phyloP scores from a whole-genome alignment of 2,113 vertebrate species.

The Gopherus flavomarginatus region DNA sequence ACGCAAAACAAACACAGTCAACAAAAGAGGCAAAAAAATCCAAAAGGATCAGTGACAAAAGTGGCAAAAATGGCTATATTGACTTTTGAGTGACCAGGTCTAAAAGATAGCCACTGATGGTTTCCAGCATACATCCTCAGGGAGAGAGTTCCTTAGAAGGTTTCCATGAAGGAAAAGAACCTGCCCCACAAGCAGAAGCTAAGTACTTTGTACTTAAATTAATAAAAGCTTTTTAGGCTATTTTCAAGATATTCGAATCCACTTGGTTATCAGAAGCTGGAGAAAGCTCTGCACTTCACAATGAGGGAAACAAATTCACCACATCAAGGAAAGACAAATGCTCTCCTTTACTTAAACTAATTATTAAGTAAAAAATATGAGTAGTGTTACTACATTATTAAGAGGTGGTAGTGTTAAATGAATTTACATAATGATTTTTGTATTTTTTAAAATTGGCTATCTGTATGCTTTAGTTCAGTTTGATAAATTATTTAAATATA shows the following conservation, averaged over 20 bases:
- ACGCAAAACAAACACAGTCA: not conserved
- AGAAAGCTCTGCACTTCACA: not conserved
- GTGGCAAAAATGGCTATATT: not conserved
- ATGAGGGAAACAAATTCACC: not conserved
- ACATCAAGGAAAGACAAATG: not conserved
- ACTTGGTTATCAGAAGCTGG: not conserved
- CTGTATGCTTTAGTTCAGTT: not conserved
- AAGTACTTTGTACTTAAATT: not conserved
- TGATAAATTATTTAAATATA: not conserved
- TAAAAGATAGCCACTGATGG: not conserved
- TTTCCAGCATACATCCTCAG: not conserved
- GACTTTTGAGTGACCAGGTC: not conserved
- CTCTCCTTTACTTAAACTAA: not conserved
- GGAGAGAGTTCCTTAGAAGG: not conserved
- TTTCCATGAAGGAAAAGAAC: not conserved
- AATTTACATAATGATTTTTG: not conserved
- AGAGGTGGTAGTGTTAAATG: not conserved
- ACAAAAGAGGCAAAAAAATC: not conserved
- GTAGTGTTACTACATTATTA: not conserved
- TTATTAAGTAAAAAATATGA: not conserved
- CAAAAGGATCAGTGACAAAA: not conserved
- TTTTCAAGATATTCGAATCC: not conserved
- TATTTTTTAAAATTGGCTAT: not conserved
- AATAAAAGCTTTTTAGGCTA: not conserved
- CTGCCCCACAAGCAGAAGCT: not conserved